Evolutionary conservation across 2,797 vertebrate species (phyloP), one percentile per base, ranked within the genome.

Genomic region (Sebastes goodei): DNA sequence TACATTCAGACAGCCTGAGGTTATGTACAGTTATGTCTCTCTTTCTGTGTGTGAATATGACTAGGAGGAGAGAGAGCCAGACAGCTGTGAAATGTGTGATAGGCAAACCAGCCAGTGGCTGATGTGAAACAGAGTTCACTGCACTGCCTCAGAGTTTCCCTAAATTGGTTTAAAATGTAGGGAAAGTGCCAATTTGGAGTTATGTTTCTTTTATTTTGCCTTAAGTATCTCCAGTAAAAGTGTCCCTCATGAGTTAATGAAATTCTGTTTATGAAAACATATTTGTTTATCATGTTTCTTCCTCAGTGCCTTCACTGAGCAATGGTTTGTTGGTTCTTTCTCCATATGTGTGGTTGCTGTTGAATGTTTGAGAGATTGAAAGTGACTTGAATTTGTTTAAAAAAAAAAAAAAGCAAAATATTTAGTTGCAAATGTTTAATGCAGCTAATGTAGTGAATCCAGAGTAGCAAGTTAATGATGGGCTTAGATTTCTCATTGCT

Each of bases 1-100:
- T 68, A 76, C 73, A 77, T 67, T 70, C 57, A 78, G 67, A 62
- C 60, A 62, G 79, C 75, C 76, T 33, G 29, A 71, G 80, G 82
- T 80, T 76, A 71, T 72, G 62, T 80, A 38, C 66, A 74, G 35
- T 70, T 53, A 66, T 59, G 71, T 72, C 55, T 86, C 53, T 64
- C n/a, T 72, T 15, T 86, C 38, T 62, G n/a, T 63, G 67, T 52
- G 32, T 59, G 65, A 76, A 29, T 61, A 10, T 57, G 83, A 59
- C 64, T 71, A 9, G 20, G 23, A 25, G 64, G 62, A 49, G 32
- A 66, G 67, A 20, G 64, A 76, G 17, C 2, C 42, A 84, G 80
- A 65, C 59, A 60, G 65, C 66, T 78, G 73, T 74, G 33, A 70
- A 56, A 64, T 63, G 69, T 80, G 61, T 73, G 77, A 71, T 62